A percentile compares a stretch with the other conserved stretches of the same genome.
Conservation (phyloP, 2,113 vertebrate species). For the Ailuropoda melanoleuca region DNA sequence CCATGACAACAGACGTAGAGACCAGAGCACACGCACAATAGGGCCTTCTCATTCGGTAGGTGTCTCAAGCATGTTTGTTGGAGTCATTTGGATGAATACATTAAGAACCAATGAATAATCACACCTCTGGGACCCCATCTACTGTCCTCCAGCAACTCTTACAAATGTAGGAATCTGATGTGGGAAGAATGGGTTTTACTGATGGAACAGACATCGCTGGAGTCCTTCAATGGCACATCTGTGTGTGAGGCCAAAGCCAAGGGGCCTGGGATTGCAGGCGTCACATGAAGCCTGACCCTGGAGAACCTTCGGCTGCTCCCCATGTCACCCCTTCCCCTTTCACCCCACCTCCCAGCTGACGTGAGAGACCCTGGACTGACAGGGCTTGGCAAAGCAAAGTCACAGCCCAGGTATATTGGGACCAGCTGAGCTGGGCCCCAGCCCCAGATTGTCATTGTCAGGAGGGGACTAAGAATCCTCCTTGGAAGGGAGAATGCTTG, state of each 20-base stretch:
- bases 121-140: background rate
- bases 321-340: accelerated
- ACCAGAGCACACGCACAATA: background rate
- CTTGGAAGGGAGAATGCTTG: background rate
- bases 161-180: background rate
- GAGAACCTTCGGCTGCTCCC: background rate
- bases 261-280: background rate
- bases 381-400: background rate
- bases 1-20: background rate
- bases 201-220: background rate
- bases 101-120: background rate
- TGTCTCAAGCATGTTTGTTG: background rate
- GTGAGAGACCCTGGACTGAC: accelerated
- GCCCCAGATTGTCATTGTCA: background rate
- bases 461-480: background rate
- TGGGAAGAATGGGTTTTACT: background rate
- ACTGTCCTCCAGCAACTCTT: background rate
- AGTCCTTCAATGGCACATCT: background rate
- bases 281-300: background rate
- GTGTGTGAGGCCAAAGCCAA: background rate
- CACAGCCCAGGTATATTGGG: background rate
- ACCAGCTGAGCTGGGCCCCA: background rate
- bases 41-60: background rate
- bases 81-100: background rate
- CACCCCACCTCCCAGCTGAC: background rate